Conservation (phyloP, 2,888 invertebrate genomes). For the Scaptomyza polygonia region DNA sequence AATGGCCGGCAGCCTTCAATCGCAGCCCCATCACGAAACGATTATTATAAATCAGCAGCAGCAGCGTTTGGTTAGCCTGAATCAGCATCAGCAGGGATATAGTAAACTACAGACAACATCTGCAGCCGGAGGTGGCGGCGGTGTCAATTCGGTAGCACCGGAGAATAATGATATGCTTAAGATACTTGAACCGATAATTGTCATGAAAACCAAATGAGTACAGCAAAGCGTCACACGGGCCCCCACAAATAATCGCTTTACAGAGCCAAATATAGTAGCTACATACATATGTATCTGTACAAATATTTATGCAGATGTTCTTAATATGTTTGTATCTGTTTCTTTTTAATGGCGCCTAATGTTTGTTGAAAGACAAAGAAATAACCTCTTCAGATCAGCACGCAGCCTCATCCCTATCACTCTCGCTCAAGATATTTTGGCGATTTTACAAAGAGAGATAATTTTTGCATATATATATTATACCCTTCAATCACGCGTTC, state of each 20-base stretch:
- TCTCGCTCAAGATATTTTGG: slow-evolving; percentile 4
- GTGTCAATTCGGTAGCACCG: slow-evolving; percentile 44
- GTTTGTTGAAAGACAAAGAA: slow-evolving; percentile 29
- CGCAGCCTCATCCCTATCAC: not conserved
- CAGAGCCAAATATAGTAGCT: not conserved
- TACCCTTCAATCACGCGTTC: slow-evolving; percentile 41
- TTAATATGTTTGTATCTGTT: slow-evolving; percentile 5
- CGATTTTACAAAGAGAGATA: slow-evolving; percentile 47
- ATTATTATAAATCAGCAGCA: slow-evolving; percentile 67
- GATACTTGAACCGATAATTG: slow-evolving; percentile 84
- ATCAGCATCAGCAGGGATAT: slow-evolving; percentile 71
- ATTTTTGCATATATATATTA: slow-evolving; percentile 9
- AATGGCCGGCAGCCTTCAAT: slow-evolving; percentile 49
- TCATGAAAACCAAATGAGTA: slow-evolving; percentile 84
- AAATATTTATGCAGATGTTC: not conserved
- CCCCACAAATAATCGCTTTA: slow-evolving; percentile 31
- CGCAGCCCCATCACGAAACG: slow-evolving; percentile 67
- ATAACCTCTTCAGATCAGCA: slow-evolving; percentile 23
- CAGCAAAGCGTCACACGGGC: slow-evolving; percentile 57
- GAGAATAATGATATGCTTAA: slow-evolving; percentile 84
- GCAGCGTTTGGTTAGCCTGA: slow-evolving; percentile 67
- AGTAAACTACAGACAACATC: slow-evolving; percentile 57
- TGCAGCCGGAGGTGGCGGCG: slow-evolving; percentile 21
- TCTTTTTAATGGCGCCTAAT: slow-evolving; percentile 37
- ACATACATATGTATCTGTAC: slow-evolving; percentile 2